phyloP scores from a whole-genome alignment of 2,888 invertebrate genomes.

The Agrotis segetum region DNA sequence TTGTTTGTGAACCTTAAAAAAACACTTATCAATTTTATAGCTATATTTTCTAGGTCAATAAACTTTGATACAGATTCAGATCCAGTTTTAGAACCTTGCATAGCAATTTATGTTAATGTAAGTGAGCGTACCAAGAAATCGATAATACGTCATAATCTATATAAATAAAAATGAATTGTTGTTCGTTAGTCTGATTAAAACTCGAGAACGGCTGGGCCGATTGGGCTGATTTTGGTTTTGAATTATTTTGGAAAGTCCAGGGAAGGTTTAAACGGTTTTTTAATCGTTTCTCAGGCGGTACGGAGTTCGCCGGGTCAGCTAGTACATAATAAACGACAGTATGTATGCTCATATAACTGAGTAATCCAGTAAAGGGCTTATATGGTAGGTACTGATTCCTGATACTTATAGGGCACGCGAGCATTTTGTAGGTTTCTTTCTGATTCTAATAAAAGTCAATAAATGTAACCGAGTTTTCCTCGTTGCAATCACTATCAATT shows the following conservation, averaged over 20 bases:
- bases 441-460: slow-evolving; percentile 49
- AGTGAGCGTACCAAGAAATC: slow-evolving; percentile 61
- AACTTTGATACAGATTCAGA: slow-evolving; percentile 74
- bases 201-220: no score
- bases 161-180: no score
- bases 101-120: slow-evolving; percentile 75
- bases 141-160: slow-evolving; percentile 33
- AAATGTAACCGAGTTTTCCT: slow-evolving; percentile 46
- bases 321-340: no score
- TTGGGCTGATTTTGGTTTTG: no score
- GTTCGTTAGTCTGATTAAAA: no score
- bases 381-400: slow-evolving; percentile 51
- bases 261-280: no score
- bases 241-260: no score
- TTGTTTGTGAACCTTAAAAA: slow-evolving; percentile 22
- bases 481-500: slow-evolving; percentile 42
- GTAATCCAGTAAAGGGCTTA: slow-evolving; percentile 76
- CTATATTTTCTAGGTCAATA: slow-evolving; percentile 73
- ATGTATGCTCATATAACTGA: background rate
- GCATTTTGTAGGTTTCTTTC: slow-evolving; percentile 68
- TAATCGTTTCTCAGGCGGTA: no score
- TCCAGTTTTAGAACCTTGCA: slow-evolving; percentile 75
- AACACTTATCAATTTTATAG: slow-evolving; percentile 21
- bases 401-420: slow-evolving; percentile 39
- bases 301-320: no score